phyloP scores from a whole-genome alignment of 2,113 vertebrate genomes.

The Zosterops hypoxanthus region DNA sequence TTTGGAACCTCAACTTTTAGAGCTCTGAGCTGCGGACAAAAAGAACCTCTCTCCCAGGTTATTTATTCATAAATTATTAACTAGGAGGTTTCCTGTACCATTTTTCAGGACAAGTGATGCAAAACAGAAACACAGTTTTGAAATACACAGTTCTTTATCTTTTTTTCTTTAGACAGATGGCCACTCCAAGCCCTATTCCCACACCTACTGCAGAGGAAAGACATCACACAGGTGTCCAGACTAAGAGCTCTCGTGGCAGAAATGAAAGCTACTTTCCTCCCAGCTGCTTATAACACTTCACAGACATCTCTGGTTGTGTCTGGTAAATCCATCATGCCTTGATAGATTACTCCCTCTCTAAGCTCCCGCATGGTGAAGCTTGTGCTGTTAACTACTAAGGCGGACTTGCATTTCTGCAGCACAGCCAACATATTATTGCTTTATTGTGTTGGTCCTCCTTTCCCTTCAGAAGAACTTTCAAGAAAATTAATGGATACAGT shows the following conservation, averaged over 20 bases:
- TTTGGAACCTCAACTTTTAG: not conserved
- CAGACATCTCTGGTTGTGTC: not conserved
- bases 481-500: not conserved
- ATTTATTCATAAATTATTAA: not conserved
- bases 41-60: not conserved
- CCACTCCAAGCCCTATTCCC: not conserved
- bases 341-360: not conserved
- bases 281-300: not conserved
- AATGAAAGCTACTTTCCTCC: not conserved
- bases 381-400: rapidly evolving
- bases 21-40: not conserved
- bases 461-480: not conserved
- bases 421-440: not conserved
- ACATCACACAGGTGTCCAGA: not conserved
- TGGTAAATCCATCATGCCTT: not conserved
- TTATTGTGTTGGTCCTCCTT: not conserved
- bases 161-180: not conserved
- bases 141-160: not conserved
- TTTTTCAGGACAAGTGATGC: not conserved
- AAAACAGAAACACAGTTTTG: not conserved
- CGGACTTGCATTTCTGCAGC: not conserved
- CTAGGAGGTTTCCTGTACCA: not conserved
- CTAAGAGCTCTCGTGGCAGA: not conserved
- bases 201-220: not conserved
- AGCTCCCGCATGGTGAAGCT: not conserved